Evolutionary conservation across 2,888 invertebrate genomes (phyloP), one percentile per base, ranked within the genome.

Genomic region (Agonopterix subpropinquella): DNA sequence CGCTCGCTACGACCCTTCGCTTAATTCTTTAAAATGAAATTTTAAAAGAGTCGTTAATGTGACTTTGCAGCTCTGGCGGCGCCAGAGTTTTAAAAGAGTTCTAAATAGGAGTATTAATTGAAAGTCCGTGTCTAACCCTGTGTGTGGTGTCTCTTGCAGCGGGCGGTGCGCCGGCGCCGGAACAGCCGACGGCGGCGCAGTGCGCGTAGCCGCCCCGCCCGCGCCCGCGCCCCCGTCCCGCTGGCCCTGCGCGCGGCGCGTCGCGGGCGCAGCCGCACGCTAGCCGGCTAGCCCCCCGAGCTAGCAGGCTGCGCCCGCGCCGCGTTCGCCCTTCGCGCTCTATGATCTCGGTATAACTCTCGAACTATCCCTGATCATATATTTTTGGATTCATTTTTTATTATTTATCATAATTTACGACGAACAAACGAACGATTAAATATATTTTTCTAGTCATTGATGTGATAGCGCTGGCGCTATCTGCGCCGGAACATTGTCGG

Each of bases 91-190:
- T 71, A 74, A 75, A 72, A 64, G 59, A 61, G 66, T 55, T 63
- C 57, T 71, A 74, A 75, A 59, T 61, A 64, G 59, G 63, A 67
- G 65, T 67, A 75, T 80, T 28, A 28, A 28, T 28, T 28, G 28
- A 85, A 85, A 86, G 75, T 80, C 72, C 79, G 85, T 82, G 81
- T 81, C 77, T 89, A 89, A 89, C 89, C 72, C 85, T 80, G 87
- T 76, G 85, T 86, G 85, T 86, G 84, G 85, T 87, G 87, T 89
- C 86, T 89, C 87, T 89, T 89, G 80, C 89, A 89, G 89, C 89
- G 86, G 83, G 84, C 75, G 77, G 76, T 79, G 83, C 83, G 85
- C 82, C 80, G 28, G 28, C 83, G 82, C 82, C 80, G 83, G 80
- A 88, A 87, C 83, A 86, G 84, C 86, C 87, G 78, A 78, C 88